phyloP scores from a whole-genome alignment of 2,888 invertebrate genomes.

The Melanostoma mellinum region DNA sequence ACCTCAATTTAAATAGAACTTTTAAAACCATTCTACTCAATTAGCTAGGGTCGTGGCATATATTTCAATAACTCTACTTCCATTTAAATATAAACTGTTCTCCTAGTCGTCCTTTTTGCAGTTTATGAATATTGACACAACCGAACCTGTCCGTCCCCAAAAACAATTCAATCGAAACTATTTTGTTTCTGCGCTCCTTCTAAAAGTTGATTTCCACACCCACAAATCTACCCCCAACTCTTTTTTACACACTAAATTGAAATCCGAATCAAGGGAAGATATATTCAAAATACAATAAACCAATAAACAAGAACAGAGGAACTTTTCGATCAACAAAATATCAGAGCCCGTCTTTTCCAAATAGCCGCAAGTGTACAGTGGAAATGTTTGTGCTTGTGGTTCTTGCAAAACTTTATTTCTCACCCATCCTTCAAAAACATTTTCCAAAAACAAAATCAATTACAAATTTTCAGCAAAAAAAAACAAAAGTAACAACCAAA shows the following conservation, averaged over 20 bases:
- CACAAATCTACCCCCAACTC: slow-evolving; percentile 5
- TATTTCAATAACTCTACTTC: slow-evolving; percentile 5
- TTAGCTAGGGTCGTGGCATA: not conserved
- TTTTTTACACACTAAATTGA: not conserved
- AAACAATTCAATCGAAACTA: not conserved
- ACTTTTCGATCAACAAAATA: not conserved
- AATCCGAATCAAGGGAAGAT: slow-evolving; percentile 34
- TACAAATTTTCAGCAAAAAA: slow-evolving; percentile 41
- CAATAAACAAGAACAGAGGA: not conserved
- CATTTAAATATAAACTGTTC: not conserved
- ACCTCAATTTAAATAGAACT: no score
- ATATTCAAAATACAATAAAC: slow-evolving; percentile 1
- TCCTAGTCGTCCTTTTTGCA: not conserved
- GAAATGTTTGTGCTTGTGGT: slow-evolving; percentile 4
- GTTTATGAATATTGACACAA: slow-evolving; percentile 42
- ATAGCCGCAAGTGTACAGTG: not conserved
- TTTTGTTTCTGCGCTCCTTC: slow-evolving; percentile 25
- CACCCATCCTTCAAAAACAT: not conserved
- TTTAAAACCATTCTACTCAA: no score
- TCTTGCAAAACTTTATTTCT: slow-evolving; percentile 8
- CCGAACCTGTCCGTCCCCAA: slow-evolving; percentile 8
- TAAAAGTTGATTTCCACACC: slow-evolving; percentile 24
- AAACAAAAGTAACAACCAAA: slow-evolving; percentile 24
- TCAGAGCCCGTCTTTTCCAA: not conserved
- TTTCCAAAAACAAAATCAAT: slow-evolving; percentile 22